Conservation (phyloP, 2,888 invertebrate species). For the Leptopilina syphax region DNA sequence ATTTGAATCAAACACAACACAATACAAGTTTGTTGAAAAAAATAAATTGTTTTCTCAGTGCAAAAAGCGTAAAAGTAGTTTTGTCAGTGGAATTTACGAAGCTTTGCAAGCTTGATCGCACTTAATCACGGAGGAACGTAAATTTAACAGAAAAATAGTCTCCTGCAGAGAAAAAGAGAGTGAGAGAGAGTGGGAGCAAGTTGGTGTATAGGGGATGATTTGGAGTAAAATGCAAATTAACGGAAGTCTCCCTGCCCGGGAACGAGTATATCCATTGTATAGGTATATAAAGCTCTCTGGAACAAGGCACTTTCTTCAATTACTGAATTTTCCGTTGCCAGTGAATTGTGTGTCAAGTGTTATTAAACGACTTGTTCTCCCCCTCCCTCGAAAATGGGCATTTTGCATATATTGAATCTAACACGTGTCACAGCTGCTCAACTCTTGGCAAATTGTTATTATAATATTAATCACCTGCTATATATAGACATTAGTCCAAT, state of each 20-base stretch:
- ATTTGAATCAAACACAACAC: too few relatives aligned
- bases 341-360: not conserved
- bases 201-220: constrained; percentile 16
- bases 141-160: constrained; percentile 20
- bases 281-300: constrained; percentile 1
- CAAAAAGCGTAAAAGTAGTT: not conserved
- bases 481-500: too few relatives aligned
- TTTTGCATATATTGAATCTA: too few relatives aligned
- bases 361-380: too few relatives aligned
- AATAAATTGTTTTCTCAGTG: not conserved
- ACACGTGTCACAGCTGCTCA: too few relatives aligned
- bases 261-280: not conserved
- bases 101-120: constrained; percentile 17
- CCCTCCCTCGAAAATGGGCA: too few relatives aligned
- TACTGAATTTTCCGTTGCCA: not conserved
- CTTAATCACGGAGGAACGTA: not conserved
- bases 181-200: not conserved
- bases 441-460: too few relatives aligned
- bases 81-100: not conserved
- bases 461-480: too few relatives aligned
- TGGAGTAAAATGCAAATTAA: constrained; percentile 27
- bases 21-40: too few relatives aligned
- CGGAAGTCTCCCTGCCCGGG: not conserved
- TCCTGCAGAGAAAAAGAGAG: not conserved
- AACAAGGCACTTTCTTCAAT: constrained; percentile 26